Base-by-base conservation (phyloP, 92 coral and sea anemone species). In the Pocillopora meandrina region DNA sequence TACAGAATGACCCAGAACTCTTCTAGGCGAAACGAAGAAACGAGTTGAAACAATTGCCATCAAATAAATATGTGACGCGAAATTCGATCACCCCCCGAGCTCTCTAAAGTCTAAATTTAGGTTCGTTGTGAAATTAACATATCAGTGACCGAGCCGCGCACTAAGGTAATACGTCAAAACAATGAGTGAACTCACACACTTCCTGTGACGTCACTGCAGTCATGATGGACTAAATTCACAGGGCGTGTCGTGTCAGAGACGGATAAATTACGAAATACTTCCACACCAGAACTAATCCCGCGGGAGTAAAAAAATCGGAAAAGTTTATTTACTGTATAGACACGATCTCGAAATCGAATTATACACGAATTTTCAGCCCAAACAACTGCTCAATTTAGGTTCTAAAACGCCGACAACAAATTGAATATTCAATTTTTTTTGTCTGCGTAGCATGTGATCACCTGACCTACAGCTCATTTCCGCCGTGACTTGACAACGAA, bases 61-160 rank as follows among this genome's bases (percentile, higher is more conserved):
- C 87, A 84, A 91, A 82, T 87, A 88, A 91, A 89, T 91, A 88
- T 88, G 87, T 80, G 95, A 87, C 84, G 83, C 90, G 89, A 71
- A 89, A 89, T 77, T 92, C 78, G 86, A 83, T 83, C 92, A 87
- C 87, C 82, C 84, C 72, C 57, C 80, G 89, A 75, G 92, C 90
- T 80, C 92, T 86, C 93, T 84, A 87, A 60, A 66, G 49, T 80
- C 98, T 94, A 94, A 92, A 94, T 92, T 92, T 94, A 94, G 98
- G 85, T 71, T 86, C 80, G 92, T 82, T 82, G 82, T 1, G 88
- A 87, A 70, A 93, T 94, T 94, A 89, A 77, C 98, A 94, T 94
- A 92, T 85, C 85, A 60, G 88, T 58, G 83, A 75, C 56, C 83
- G 83, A 84, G 68, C 79, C 88, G 88, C 87, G 69, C 63, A 67